phyloP scores from a whole-genome alignment of 2,888 invertebrate species.

The Drosophila ochracea region DNA sequence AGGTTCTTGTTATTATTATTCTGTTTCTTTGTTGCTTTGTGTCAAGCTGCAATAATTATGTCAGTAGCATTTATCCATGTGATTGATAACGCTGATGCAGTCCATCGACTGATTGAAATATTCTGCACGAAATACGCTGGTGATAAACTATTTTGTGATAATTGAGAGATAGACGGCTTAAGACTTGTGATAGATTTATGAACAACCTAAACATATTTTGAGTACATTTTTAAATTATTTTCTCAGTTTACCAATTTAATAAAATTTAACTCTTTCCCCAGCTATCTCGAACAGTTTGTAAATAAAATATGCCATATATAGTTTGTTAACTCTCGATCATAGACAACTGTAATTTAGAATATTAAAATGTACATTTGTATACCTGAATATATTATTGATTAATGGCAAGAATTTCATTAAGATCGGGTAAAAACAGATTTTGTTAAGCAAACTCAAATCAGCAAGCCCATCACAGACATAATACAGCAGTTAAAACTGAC shows the following conservation, averaged over 20 bases:
- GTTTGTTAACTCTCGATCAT: neutral
- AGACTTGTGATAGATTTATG: neutral
- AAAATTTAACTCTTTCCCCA: neutral
- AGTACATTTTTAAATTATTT: neutral
- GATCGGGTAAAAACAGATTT: neutral
- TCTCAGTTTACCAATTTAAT: neutral
- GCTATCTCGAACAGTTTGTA: neutral
- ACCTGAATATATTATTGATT: neutral
- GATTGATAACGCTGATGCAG: conserved; percentile 64
- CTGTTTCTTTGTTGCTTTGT: conserved; percentile 20
- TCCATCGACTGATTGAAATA: neutral
- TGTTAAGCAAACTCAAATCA: neutral
- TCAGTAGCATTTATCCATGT: conserved; percentile 66
- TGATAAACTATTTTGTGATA: neutral
- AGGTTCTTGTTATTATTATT: conserved; percentile 39
- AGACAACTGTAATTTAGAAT: neutral
- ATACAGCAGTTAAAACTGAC: no score
- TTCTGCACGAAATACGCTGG: neutral
- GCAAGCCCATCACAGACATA: neutral
- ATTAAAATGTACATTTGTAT: neutral
- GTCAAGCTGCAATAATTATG: conserved; percentile 77
- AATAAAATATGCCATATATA: neutral
- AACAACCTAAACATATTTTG: neutral
- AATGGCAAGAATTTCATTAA: neutral
- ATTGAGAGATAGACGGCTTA: neutral